Evolutionary conservation across 2,797 vertebrate genomes (phyloP).

Genomic region (Triplophysa yarkandensis): DNA sequence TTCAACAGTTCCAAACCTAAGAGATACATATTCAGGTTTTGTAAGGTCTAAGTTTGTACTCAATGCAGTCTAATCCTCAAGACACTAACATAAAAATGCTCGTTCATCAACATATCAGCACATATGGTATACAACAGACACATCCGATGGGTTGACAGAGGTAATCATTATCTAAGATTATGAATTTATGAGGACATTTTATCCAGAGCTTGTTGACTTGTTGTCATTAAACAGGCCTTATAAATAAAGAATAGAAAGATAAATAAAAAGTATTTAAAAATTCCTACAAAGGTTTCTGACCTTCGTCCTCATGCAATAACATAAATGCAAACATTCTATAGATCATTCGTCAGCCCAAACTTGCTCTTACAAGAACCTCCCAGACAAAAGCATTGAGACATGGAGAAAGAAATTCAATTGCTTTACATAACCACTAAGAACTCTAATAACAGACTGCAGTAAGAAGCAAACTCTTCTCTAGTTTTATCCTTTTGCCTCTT

Average conservation of each 20-base stretch:
- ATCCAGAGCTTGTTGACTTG: not conserved
- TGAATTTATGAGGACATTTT: not conserved
- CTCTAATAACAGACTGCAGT: constrained; percentile 42
- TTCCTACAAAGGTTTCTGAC: too few species aligned
- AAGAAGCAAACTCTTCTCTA: constrained; percentile 30
- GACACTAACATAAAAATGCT: constrained; percentile 1
- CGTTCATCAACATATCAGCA: constrained; percentile 16
- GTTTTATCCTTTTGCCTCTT: constrained; percentile 42
- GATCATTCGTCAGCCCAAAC: not conserved
- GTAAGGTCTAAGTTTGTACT: constrained; percentile 24
- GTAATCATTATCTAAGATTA: too few species aligned
- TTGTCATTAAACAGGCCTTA: too few species aligned
- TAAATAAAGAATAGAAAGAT: too few species aligned
- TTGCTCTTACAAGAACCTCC: constrained; percentile 49
- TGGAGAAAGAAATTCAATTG: constrained; percentile 51
- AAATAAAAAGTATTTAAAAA: too few species aligned
- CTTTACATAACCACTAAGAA: constrained; percentile 70
- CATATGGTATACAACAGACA: not conserved
- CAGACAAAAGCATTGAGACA: constrained; percentile 46
- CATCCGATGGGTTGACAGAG: constrained; percentile 2
- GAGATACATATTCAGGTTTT: not conserved
- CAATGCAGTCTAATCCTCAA: not conserved
- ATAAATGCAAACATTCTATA: not conserved
- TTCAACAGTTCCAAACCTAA: not conserved
- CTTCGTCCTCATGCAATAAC: too few species aligned